A percentile compares a stretch with the other conserved stretches of the same genome.
Evolutionary conservation across 2,888 invertebrate genomes (phyloP).

Genomic region (Phortica okadai): DNA sequence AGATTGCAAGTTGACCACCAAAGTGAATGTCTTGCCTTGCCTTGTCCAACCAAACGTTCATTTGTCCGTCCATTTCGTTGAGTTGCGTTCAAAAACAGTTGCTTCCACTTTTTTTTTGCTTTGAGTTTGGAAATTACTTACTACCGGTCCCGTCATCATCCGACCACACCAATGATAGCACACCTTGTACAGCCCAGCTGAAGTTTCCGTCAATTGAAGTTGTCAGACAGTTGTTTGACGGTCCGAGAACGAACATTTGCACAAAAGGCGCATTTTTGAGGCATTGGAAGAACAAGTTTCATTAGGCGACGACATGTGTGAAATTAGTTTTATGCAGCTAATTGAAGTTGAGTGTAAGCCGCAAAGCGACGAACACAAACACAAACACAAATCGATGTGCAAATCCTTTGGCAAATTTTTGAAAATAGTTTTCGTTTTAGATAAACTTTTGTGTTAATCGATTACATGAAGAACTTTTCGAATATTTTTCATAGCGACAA

Average conservation of each 20-base stretch:
- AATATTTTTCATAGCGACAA: too few relatives aligned
- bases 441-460: background rate
- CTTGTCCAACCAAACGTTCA: background rate
- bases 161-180: background rate
- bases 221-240: background rate
- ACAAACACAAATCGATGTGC: background rate
- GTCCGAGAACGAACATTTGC: too few relatives aligned
- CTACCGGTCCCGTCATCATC: background rate
- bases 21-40: too few relatives aligned
- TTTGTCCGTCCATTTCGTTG: background rate
- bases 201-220: background rate
- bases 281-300: background rate
- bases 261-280: too few relatives aligned
- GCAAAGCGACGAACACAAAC: background rate
- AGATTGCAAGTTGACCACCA: too few relatives aligned
- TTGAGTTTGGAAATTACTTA: slow-evolving; percentile 24
- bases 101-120: background rate
- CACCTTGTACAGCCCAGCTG: background rate
- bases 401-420: background rate
- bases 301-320: background rate
- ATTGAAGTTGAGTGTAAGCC: slow-evolving; percentile 14
- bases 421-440: background rate
- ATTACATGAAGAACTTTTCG: background rate
- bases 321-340: slow-evolving; percentile 11
- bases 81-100: background rate